Evolutionary conservation across 2,113 vertebrate genomes (phyloP).

Genomic region (Drymodes brunneopygia): DNA sequence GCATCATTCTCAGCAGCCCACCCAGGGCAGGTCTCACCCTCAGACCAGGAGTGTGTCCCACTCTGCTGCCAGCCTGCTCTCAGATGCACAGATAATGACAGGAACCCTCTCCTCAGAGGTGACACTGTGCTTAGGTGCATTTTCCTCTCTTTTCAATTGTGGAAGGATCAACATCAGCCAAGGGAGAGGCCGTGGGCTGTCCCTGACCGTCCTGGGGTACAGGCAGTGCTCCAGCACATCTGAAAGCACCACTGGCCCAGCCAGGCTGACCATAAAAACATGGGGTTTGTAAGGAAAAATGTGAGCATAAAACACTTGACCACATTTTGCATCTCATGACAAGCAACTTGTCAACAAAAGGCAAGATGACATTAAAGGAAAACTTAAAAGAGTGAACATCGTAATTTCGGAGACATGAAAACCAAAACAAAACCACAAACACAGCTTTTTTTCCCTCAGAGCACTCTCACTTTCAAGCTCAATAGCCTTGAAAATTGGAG

Average conservation of each 20-base stretch:
- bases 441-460: slow-evolving; percentile 34
- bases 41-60: accelerated
- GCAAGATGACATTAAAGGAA: slow-evolving; percentile 7
- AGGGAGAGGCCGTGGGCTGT: not conserved
- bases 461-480: slow-evolving; percentile 42
- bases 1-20: not conserved
- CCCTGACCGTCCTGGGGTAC: not conserved
- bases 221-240: not conserved
- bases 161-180: not conserved
- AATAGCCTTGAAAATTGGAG: slow-evolving; percentile 64
- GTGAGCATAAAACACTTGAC: not conserved
- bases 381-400: not conserved
- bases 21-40: not conserved
- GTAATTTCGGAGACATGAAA: not conserved
- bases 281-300: not conserved
- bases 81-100: accelerated
- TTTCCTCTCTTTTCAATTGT: not conserved
- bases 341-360: not conserved
- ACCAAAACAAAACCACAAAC: slow-evolving; percentile 54
- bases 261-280: not conserved
- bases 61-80: not conserved
- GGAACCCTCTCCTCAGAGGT: not conserved
- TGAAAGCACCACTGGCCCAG: not conserved
- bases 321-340: not conserved
- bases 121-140: not conserved